Percentiles rank a stretch among this genome's conserved stretches.
phyloP scores from a whole-genome alignment of 2,113 vertebrate genomes.

The Beaufortia kweichowensis region DNA sequence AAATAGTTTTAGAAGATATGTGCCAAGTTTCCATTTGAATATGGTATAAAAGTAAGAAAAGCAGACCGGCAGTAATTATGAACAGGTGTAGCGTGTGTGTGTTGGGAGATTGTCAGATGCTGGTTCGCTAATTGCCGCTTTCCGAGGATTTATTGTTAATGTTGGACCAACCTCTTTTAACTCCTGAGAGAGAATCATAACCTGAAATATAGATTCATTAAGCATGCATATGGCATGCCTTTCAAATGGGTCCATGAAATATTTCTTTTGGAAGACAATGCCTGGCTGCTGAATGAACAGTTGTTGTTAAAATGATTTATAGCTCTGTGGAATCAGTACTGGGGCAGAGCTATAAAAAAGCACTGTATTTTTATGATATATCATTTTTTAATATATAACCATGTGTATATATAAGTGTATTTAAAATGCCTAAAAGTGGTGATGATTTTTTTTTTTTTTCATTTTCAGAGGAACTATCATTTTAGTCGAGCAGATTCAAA shows the following conservation, averaged over 20 bases:
- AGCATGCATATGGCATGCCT: constrained; percentile 59
- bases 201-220: constrained; percentile 61
- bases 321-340: constrained; percentile 14
- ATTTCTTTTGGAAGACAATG: constrained; percentile 50
- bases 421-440: too few species aligned
- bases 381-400: too few species aligned
- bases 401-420: too few species aligned
- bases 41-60: constrained; percentile 56
- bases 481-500: too few species aligned
- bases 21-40: constrained; percentile 53
- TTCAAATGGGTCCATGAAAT: constrained; percentile 55
- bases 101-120: constrained; percentile 53
- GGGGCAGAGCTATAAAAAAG: background rate
- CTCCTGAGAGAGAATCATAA: constrained; percentile 53
- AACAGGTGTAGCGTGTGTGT: constrained; percentile 27
- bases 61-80: constrained; percentile 56
- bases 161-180: constrained; percentile 49
- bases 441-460: too few species aligned
- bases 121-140: constrained; percentile 50
- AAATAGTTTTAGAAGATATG: constrained; percentile 45
- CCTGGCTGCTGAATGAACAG: constrained; percentile 36
- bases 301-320: constrained; percentile 50
- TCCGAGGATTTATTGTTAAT: constrained; percentile 53
- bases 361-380: background rate
- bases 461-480: too few species aligned